Evolutionary conservation across 2,888 invertebrate genomes (phyloP).

Genomic region (Parnassius smintheus): DNA sequence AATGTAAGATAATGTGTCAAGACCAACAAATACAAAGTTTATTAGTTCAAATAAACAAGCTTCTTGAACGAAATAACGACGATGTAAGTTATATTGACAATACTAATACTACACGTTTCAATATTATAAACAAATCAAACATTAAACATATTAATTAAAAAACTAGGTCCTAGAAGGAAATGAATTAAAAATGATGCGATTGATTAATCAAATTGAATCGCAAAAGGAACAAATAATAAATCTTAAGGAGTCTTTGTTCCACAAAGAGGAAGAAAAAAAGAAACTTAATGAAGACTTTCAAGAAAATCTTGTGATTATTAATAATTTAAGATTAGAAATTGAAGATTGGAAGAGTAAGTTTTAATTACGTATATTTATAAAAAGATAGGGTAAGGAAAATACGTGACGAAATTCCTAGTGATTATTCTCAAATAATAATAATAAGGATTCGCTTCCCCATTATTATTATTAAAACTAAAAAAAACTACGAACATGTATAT

Average conservation of each 20-base stretch:
- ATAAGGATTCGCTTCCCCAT: too few relatives aligned
- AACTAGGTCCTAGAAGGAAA: constrained; percentile 37
- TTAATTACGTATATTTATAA: too few relatives aligned
- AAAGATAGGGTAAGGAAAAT: too few relatives aligned
- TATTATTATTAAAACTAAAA: too few relatives aligned
- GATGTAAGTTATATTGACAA: constrained; percentile 38
- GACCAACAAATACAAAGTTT: constrained; percentile 80
- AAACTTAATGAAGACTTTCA: constrained; percentile 54
- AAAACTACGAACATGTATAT: too few relatives aligned
- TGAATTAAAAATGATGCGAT: constrained; percentile 41
- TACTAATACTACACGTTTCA: not conserved
- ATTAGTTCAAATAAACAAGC: constrained; percentile 73
- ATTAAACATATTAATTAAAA: not conserved
- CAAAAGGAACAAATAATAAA: constrained; percentile 60
- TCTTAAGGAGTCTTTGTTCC: constrained; percentile 53
- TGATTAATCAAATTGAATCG: constrained; percentile 60
- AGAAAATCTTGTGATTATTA: constrained; percentile 55
- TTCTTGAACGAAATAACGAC: constrained; percentile 58
- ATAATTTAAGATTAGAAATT: constrained; percentile 57
- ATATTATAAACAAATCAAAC: not conserved
- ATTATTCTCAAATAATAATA: too few relatives aligned
- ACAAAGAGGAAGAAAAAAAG: constrained; percentile 64
- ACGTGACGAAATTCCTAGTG: too few relatives aligned
- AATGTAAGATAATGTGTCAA: constrained; percentile 79
- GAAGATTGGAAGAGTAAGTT: constrained; percentile 65